phyloP scores from a whole-genome alignment of 2,888 invertebrate genomes.

The Stenoptilia bipunctidactyla region DNA sequence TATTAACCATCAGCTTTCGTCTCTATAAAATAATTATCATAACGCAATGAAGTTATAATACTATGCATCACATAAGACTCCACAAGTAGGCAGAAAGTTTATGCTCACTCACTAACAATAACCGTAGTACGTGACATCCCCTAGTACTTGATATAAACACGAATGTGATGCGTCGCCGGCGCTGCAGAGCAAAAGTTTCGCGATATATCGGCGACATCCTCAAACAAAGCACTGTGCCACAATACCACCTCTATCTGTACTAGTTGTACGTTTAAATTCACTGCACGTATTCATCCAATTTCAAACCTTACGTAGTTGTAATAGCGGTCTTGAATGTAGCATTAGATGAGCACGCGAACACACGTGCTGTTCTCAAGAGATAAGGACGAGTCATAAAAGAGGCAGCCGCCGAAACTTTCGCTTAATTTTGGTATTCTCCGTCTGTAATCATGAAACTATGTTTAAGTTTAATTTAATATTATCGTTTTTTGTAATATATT shows the following conservation, averaged over 20 bases:
- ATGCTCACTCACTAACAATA: no score
- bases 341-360: conserved; percentile 21
- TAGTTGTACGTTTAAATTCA: conserved; percentile 21
- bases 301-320: conserved; percentile 25
- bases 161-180: conserved; percentile 24
- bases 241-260: conserved; percentile 24
- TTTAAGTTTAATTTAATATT: no score
- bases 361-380: conserved; percentile 43
- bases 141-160: no score
- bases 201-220: conserved; percentile 61
- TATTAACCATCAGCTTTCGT: no score
- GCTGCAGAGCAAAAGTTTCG: conserved; percentile 50
- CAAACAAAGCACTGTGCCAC: conserved; percentile 56
- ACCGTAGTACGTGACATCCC: no score
- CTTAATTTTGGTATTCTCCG: conserved; percentile 27
- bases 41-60: no score
- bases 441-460: neutral
- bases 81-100: no score
- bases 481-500: no score
- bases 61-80: no score
- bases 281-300: conserved; percentile 11
- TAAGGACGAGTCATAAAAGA: conserved; percentile 64
- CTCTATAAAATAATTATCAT: no score
- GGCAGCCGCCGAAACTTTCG: conserved; percentile 52
- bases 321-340: conserved; percentile 20